These are phyloP conservation scores for Drosophila orosa DNA, from an alignment of 1,140 invertebrate species.

Conservation along the genomic window DNA sequence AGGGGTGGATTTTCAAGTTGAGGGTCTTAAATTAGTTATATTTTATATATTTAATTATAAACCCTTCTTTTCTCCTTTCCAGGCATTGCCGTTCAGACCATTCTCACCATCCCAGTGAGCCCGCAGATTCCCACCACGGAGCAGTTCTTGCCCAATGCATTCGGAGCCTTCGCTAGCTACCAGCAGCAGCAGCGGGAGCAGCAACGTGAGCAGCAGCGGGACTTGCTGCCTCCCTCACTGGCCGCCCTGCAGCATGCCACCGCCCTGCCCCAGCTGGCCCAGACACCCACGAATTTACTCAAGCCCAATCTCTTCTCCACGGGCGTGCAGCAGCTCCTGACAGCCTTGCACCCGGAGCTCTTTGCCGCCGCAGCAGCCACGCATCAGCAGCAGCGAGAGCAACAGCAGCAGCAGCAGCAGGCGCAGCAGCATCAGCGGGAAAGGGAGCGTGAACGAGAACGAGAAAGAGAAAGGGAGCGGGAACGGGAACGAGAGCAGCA, in stretches of 20 bases:
- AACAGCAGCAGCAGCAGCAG: constrained; percentile 48
- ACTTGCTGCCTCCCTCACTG: constrained; percentile 57
- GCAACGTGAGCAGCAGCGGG: constrained; percentile 54
- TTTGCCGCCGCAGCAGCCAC: constrained; percentile 80
- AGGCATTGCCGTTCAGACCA: constrained; percentile 97
- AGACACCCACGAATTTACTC: constrained; percentile 81
- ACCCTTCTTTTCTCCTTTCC: background rate
- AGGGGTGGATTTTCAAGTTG: background rate
- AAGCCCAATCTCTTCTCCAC: constrained; percentile 82
- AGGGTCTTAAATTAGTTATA: background rate
- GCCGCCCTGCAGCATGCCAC: constrained; percentile 68
- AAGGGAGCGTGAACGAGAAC: constrained; percentile 19
- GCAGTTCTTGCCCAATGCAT: constrained; percentile 80
- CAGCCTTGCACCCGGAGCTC: constrained; percentile 79
- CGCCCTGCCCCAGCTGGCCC: constrained; percentile 72
- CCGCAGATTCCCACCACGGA: constrained; percentile 91
- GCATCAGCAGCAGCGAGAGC: constrained; percentile 78
- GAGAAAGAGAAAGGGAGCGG: constrained; percentile 36
- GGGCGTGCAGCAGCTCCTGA: constrained; percentile 81
- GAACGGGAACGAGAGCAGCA: constrained; percentile 35
- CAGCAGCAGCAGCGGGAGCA: constrained; percentile 71
- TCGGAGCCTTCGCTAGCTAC: constrained; percentile 75
- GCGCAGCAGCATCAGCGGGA: constrained; percentile 46
- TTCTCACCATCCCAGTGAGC: constrained; percentile 95
- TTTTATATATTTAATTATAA: background rate